These are phyloP conservation scores for Drepana arcuata DNA, from an alignment of 1,140 invertebrate genomes.

Conservation along the genomic window DNA sequence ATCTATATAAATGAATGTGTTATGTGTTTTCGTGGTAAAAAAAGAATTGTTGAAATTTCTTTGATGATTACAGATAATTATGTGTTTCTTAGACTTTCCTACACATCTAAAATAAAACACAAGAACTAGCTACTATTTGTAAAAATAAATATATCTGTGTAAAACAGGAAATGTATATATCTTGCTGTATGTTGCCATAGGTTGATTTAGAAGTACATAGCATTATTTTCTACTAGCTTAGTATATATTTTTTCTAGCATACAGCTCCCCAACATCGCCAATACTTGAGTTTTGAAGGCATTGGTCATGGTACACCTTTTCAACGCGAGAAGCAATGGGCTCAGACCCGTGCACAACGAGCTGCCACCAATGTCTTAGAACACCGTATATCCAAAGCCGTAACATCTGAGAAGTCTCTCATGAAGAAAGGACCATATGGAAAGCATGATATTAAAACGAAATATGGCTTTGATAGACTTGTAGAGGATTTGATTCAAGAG, in stretches of 20 bases:
- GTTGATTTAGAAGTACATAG: no score
- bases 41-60: no score
- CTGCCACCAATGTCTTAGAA: slow-evolving; percentile 82
- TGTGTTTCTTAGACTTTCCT: no score
- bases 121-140: no score
- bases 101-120: no score
- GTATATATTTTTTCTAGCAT: slow-evolving; percentile 74
- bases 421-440: slow-evolving; percentile 75
- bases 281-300: slow-evolving; percentile 85
- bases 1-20: no score
- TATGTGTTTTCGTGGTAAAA: no score
- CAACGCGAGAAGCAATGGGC: slow-evolving; percentile 84
- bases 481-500: slow-evolving; percentile 92
- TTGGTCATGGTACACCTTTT: slow-evolving; percentile 82
- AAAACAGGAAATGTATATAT: no score
- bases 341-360: slow-evolving; percentile 79
- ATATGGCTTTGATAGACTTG: slow-evolving; percentile 88
- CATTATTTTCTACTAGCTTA: no score
- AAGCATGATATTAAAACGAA: slow-evolving; percentile 85
- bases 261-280: slow-evolving; percentile 91
- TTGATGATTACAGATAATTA: no score
- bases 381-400: slow-evolving; percentile 80
- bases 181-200: no score
- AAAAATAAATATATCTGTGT: no score
- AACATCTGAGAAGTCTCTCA: slow-evolving; percentile 77